Conservation (phyloP, 2,113 vertebrate genomes). For the Apteryx mantelli region DNA sequence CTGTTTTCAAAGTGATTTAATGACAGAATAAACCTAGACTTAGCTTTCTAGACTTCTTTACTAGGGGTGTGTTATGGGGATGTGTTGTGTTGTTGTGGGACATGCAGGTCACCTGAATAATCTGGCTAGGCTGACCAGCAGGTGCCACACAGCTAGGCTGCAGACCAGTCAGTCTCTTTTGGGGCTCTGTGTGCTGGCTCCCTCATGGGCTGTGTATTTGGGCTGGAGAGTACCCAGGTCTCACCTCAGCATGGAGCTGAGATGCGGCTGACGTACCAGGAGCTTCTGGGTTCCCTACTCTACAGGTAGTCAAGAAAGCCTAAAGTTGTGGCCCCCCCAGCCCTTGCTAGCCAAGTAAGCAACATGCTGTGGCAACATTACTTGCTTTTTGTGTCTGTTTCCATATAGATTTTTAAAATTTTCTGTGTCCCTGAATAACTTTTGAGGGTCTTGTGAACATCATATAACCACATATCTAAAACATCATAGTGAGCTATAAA, state of each 20-base stretch:
- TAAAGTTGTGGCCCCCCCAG: too few relatives aligned
- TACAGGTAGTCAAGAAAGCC: background rate
- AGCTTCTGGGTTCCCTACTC: background rate
- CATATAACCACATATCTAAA: too few relatives aligned
- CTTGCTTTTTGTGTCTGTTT: too few relatives aligned
- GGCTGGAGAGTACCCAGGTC: rapidly evolving
- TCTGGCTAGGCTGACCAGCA: background rate
- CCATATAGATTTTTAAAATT: too few relatives aligned
- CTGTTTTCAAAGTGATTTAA: background rate
- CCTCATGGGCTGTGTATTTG: too few relatives aligned
- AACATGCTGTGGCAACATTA: too few relatives aligned
- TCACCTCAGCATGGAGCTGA: background rate
- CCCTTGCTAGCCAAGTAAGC: too few relatives aligned
- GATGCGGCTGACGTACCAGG: rapidly evolving
- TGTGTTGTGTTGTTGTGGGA: background rate
- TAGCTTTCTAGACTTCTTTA: background rate
- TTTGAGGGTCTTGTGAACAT: too few relatives aligned
- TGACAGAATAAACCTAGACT: background rate
- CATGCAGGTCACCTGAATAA: background rate
- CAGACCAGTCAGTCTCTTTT: background rate
- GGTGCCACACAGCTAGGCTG: background rate
- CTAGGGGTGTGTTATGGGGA: background rate
- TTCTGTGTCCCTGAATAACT: too few relatives aligned
- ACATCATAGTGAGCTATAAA: background rate
- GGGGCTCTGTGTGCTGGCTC: background rate